Evolutionary conservation across 2,113 vertebrate species (phyloP).

Genomic region (Poeciliopsis prolifica): DNA sequence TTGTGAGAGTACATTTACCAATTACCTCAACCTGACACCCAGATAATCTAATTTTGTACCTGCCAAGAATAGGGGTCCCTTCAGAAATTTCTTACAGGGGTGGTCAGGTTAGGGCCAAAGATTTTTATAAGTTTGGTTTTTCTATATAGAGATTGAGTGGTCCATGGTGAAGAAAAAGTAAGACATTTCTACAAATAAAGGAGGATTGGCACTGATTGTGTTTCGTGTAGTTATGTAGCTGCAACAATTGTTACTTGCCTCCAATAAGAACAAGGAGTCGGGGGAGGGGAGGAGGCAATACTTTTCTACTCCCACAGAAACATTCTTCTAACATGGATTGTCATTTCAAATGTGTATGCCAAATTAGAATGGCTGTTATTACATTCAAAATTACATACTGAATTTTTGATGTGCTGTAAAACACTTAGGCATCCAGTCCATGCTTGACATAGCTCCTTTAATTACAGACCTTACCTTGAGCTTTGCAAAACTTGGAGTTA

Average conservation of each 20-base stretch:
- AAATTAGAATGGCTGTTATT: slow-evolving; percentile 24
- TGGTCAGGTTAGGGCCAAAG: no score
- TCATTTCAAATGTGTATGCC: slow-evolving; percentile 22
- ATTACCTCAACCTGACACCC: slow-evolving; percentile 40
- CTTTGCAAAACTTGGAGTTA: slow-evolving; percentile 45
- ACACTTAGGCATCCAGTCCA: slow-evolving; percentile 21
- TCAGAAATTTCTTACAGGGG: no score
- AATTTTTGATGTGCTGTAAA: slow-evolving; percentile 41
- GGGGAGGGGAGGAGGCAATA: no score
- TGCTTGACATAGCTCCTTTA: slow-evolving; percentile 44
- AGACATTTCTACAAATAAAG: no score
- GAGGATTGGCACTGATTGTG: no score
- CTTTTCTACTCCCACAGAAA: no score
- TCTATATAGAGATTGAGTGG: no score
- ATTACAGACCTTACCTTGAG: slow-evolving; percentile 48
- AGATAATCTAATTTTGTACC: slow-evolving; percentile 52
- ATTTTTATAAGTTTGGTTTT: no score
- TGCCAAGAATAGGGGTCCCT: slow-evolving; percentile 23
- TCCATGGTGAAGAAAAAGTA: no score
- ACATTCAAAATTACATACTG: slow-evolving; percentile 49
- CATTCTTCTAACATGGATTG: slow-evolving; percentile 4
- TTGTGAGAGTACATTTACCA: slow-evolving; percentile 31
- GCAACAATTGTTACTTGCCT: no score
- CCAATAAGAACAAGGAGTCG: no score
- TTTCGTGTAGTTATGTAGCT: no score